Conservation (phyloP, 2,888 invertebrate genomes). For the Adelphocoris suturalis region DNA sequence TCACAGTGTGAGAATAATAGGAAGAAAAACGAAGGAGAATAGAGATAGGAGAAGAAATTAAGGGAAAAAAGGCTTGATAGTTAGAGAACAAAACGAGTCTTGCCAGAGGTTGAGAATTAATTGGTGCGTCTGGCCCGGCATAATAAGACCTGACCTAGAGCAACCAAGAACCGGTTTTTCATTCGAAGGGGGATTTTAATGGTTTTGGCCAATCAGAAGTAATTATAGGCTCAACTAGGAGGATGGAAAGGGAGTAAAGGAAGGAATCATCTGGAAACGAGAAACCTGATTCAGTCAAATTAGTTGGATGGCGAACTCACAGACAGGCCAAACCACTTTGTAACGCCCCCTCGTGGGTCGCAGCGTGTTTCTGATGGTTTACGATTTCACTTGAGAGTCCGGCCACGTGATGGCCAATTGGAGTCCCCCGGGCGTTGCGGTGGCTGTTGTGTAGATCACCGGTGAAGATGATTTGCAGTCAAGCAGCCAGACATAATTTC, state of each 20-base stretch:
- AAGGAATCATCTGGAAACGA: conserved; percentile 34
- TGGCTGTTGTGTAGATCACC: neutral
- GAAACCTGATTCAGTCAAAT: conserved; percentile 42
- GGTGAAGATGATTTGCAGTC: no score
- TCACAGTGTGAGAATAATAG: conserved; percentile 7
- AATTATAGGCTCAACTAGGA: conserved; percentile 43
- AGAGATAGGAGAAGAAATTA: conserved; percentile 10
- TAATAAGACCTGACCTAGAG: conserved; percentile 65
- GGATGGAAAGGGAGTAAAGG: conserved; percentile 2
- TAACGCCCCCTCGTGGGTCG: conserved; percentile 1
- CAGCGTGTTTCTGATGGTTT: neutral
- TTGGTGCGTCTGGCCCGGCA: conserved; percentile 57
- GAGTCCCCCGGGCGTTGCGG: neutral
- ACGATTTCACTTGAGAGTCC: conserved; percentile 3
- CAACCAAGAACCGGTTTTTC: conserved; percentile 40
- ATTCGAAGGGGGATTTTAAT: conserved; percentile 7
- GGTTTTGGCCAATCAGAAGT: conserved; percentile 46
- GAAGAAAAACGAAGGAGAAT: neutral
- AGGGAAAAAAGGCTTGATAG: neutral
- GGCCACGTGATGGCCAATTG: neutral
- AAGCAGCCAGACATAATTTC: no score
- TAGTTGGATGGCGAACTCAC: neutral
- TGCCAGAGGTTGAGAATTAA: conserved; percentile 62
- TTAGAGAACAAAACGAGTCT: conserved; percentile 47
- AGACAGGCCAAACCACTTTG: conserved; percentile 22